These are phyloP conservation scores for Unio delphinus DNA, from an alignment of 2,888 invertebrate species.

Conservation along the genomic window DNA sequence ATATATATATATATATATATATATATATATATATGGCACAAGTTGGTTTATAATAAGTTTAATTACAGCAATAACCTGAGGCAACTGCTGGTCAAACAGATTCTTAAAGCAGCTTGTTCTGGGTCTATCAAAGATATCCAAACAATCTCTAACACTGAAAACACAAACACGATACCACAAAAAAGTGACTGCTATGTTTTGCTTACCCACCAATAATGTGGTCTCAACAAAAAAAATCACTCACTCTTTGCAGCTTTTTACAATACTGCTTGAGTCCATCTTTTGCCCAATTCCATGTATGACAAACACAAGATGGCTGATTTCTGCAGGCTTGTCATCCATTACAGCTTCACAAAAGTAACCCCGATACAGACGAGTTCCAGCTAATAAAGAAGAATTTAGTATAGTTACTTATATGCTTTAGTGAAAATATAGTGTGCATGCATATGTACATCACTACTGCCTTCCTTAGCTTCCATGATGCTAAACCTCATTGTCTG, in stretches of 20 bases:
- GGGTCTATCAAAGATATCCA: neutral
- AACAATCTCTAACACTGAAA: neutral
- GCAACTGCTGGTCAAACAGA: no score
- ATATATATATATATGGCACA: no score
- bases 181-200: neutral
- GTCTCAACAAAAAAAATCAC: conserved; percentile 17
- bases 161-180: neutral
- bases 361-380: conserved; percentile 76
- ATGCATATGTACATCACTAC: no score
- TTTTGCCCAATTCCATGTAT: conserved; percentile 83
- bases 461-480: no score
- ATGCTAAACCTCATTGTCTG: no score
- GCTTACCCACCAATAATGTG: no score
- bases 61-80: no score
- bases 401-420: neutral
- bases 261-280: conserved; percentile 78
- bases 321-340: conserved; percentile 78
- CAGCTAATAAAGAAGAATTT: conserved; percentile 62
- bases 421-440: no score
- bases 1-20: no score
- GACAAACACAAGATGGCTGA: conserved; percentile 81
- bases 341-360: conserved; percentile 75
- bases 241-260: conserved; percentile 74
- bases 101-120: neutral
- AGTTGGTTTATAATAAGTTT: no score